Evolutionary conservation across 1,140 invertebrate genomes (phyloP), one percentile per base, ranked within the genome.

Genomic region (Drosophila lacteicornis): DNA sequence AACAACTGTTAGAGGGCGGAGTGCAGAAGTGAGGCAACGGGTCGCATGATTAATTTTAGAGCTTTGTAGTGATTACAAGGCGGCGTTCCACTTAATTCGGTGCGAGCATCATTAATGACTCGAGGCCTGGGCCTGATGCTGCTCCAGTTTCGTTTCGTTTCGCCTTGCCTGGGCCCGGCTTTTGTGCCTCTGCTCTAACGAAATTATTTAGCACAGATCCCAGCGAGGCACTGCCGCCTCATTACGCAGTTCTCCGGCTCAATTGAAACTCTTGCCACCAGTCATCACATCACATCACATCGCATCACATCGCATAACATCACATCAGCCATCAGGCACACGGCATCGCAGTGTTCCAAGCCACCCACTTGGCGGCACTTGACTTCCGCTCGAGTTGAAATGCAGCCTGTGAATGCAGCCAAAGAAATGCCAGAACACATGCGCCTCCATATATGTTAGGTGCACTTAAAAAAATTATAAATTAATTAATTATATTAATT

Each of bases 41-140:
- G 80, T 83, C 76, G 80, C 76, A 80, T 83, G 77, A 87, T 87
- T 87, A 75, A 87, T 88, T 84, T 87, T 74, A 77, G 77, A 75
- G 83, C 68, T 83, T 80, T 88, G 50, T 79, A 62, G 55, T 81
- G 63, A 80, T 68, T 80, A 75, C 57, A 79, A 70, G 75, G 65
- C 75, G 61, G 38, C 58, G 57, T 62, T 79, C 47, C 55, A 56
- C 63, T 79, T 61, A 71, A 63, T 79, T 79, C 46, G 46, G 46
- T 57, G 70, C 53, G 51, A 59, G 75, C 50, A 60, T 79, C 77
- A 79, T 78, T 79, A 79, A 65, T 79, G 77, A 56, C 49, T 45
- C 67, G 49, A 15, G 47, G 47, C 45, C 59, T 25, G 53, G 19
- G 36, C 36, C 36, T 25, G 53, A 13, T 33, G 17, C 36, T 87